These are phyloP conservation scores for Heliconius congener DNA, from an alignment of 1,140 invertebrate genomes.

Conservation along the genomic window DNA sequence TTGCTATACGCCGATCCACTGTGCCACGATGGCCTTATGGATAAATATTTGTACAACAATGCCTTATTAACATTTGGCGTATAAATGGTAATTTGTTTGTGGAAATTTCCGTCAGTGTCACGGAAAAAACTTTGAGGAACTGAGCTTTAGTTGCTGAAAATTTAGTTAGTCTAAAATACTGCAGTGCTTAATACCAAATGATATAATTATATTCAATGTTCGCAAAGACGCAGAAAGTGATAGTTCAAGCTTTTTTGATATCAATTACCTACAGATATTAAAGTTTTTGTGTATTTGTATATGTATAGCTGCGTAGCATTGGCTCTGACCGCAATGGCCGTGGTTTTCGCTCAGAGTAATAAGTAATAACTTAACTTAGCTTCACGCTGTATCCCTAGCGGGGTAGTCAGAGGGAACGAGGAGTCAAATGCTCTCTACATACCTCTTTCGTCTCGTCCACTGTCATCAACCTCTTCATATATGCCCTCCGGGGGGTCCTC, in stretches of 20 bases:
- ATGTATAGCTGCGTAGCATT: background rate
- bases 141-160: conserved; percentile 24
- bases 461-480: too few relatives aligned
- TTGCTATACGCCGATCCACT: too few relatives aligned
- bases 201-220: conserved; percentile 27
- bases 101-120: background rate
- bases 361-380: too few relatives aligned
- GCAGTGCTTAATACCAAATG: conserved; percentile 26
- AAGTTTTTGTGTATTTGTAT: background rate
- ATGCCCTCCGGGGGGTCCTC: too few relatives aligned
- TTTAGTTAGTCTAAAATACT: conserved; percentile 38
- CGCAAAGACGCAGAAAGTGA: background rate
- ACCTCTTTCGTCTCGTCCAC: too few relatives aligned
- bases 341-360: too few relatives aligned
- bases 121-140: conserved; percentile 24
- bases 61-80: background rate
- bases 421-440: too few relatives aligned
- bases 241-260: background rate
- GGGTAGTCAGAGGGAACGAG: too few relatives aligned
- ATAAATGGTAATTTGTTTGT: background rate
- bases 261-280: background rate
- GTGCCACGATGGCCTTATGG: too few relatives aligned
- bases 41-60: too few relatives aligned
- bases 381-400: too few relatives aligned
- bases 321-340: too few relatives aligned